Percentiles rank a stretch among this genome's conserved stretches.
phyloP scores from a whole-genome alignment of 2,113 vertebrate genomes.

The Machaerirhynchus nigripectus region DNA sequence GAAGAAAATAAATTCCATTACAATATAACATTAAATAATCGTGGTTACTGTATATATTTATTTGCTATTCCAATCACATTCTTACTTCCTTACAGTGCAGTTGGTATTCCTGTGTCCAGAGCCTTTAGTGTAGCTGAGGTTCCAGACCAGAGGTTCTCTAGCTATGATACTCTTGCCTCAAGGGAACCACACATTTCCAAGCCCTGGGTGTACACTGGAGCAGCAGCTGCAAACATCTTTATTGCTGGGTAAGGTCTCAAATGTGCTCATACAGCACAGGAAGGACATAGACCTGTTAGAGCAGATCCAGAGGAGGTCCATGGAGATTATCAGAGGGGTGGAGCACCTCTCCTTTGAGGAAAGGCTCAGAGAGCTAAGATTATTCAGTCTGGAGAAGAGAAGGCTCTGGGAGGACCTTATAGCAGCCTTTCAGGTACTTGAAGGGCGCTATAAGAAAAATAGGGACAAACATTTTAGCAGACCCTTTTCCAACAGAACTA shows the following conservation, averaged over 20 bases:
- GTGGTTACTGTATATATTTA: neutral
- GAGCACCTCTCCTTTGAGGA: neutral
- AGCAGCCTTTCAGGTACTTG: neutral
- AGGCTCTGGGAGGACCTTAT: neutral
- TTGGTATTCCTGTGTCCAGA: neutral
- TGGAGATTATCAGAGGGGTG: neutral
- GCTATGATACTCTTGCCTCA: fast-evolving
- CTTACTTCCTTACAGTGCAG: neutral
- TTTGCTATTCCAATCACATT: neutral
- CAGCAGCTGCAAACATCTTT: neutral
- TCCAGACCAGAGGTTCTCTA: neutral
- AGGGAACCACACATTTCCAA: neutral
- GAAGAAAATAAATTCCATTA: neutral
- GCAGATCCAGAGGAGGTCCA: neutral
- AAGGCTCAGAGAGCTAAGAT: neutral
- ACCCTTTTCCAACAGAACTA: neutral
- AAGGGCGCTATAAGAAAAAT: neutral
- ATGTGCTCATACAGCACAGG: neutral
- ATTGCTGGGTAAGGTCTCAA: neutral
- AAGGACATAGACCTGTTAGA: neutral
- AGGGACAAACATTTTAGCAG: neutral
- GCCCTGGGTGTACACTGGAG: neutral
- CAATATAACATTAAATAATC: neutral
- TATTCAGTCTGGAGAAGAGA: neutral
- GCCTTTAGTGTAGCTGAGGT: neutral